Base-by-base conservation (phyloP, 2,888 invertebrate species). In the Leptinotarsa peninsularis region DNA sequence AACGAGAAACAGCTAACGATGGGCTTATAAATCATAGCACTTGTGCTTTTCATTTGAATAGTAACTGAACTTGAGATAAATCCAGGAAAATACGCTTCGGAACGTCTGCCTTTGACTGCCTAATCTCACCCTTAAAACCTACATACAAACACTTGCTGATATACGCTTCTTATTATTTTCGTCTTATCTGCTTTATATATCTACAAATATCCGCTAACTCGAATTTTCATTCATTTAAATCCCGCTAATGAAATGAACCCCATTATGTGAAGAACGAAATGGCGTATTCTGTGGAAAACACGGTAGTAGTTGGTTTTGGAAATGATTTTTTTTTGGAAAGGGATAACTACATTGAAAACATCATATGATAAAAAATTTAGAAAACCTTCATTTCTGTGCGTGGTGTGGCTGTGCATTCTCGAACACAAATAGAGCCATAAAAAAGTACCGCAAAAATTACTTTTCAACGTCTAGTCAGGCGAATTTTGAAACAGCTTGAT, bases 1-100 rank as follows among this genome's bases (percentile, higher is more conserved):
- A 75, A 67, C 67, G 23, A 72, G 74, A 78, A 71, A 56, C 56
- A 33, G 80, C 82, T 83, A 83, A 85, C 82, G 81, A 83, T 67
- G 80, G 79, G 82, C 81, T 82, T 84, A 85, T 84, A 83, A 84
- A 84, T 84, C 84, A 85, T 81, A 85, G 83, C 82, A 83, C 79
- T 82, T 79, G 78, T 81, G 82, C 81, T 81, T 82, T 84, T 84
- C 83, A 84, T 84, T 82, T 83, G 77, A 84, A 85, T 85, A 75
- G 82, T 82, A 82, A 81, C 82, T 82, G 82, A 83, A 84, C 82
- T 80, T 80, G 78, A 82, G 81, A 84, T 85, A 84, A 84, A 82
- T 83, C 84, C 82, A 78, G 79, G 79, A 79, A 82, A 82, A 82
- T 81, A 81, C 75, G 78, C 80, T 80, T 81, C 79, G 78, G 78